Evolutionary conservation across 53 echinoderm and acorn worm genomes (phyloP), one percentile per base, ranked within the genome.

Genomic region (Paracentrotus lividus): DNA sequence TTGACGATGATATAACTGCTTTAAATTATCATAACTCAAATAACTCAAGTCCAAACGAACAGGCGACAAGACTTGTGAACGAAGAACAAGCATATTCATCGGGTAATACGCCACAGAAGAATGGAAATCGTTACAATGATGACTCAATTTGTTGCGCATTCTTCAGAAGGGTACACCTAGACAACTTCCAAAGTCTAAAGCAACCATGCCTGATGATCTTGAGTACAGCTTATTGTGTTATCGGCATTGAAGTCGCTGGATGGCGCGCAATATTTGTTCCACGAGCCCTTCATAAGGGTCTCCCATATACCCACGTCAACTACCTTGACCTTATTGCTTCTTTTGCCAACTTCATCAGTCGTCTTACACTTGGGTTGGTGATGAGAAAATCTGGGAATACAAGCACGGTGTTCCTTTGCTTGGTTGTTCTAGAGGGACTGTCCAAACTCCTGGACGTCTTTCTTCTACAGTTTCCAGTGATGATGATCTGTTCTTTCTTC

Each of bases 361-460:
- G 72, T 72, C 38, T 72, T 40, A 40, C 72, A 8, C 72, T 72
- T 18, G 72, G 72, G 18, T 40, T 38, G 5, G 27, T 72, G 5
- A 36, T 72, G 36, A 16, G 36, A 40, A 72, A 72, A 72, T 72
- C 72, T 26, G 21, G 38, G 7, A 72, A 72, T 72, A 18, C 72
- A 40, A 72, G 36, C 18, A 72, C 38, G 40, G 72, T 72, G 15
- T 40, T 72, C 36, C 40, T 72, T 18, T 72, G 72, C 40, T 40
- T 72, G 38, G 72, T 72, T 15, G 20, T 72, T 20, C 36, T 34
- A 10, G 72, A 72, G 40, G 72, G 40, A 72, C 21, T 72, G 5
- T 72, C 72, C 8, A 72, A 72, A 20, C 20, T 72, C 72, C 72
- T 72, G 0, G 72, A 72, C 40, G 72, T 72, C 72, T 72, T 72